Evolutionary conservation across 1,140 invertebrate genomes (phyloP), one percentile per base, ranked within the genome.

Genomic region (Mactra quadrangularis): DNA sequence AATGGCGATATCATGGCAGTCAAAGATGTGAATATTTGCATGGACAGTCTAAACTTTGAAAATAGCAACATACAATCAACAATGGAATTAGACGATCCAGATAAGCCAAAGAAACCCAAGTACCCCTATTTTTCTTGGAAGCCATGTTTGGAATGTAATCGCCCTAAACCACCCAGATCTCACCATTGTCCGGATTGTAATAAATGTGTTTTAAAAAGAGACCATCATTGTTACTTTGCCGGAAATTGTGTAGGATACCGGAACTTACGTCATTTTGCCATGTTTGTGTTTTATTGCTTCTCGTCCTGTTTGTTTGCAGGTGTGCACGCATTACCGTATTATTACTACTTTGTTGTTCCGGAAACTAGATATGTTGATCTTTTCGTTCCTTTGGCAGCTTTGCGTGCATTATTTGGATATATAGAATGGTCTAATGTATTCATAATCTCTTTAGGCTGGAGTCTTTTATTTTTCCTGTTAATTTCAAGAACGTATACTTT

Each of bases 201-300:
- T 29, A 71, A 19, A 33, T 91, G 90, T 78, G 84, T 90, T 9
- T 78, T 91, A 27, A 89, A 89, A 92, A 94, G 97, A 86, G 98
- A 99, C 91, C 98, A 99, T 93, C 98, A 99, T 91, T 99, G 98
- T 90, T 95, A 96, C 50, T 99, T 99, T 92, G 96, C 96, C 27
- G 96, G 96, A n/a, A 96, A 95, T 88, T 99, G 98, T 93, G 94
- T 99, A 22, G 98, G 98, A 0, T 96, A 97, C 89, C 94, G 94
- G 66, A 99, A 99, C 93, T 95, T 96, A 87, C 94, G 98, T 89
- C 98, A 97, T 91, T 99, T 98, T 90, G 93, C 97, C 4, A 95
- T 96, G 87, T 97, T 97, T 90, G 92, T 97, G 22, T 91, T 97
- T 22, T 96, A 82, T 81, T 64, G 47, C 29, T 47, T 77, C 1